Percentiles rank a stretch among this genome's conserved stretches.
Conservation (phyloP, 2,888 invertebrate species). For the Malthinus seriepunctatus region DNA sequence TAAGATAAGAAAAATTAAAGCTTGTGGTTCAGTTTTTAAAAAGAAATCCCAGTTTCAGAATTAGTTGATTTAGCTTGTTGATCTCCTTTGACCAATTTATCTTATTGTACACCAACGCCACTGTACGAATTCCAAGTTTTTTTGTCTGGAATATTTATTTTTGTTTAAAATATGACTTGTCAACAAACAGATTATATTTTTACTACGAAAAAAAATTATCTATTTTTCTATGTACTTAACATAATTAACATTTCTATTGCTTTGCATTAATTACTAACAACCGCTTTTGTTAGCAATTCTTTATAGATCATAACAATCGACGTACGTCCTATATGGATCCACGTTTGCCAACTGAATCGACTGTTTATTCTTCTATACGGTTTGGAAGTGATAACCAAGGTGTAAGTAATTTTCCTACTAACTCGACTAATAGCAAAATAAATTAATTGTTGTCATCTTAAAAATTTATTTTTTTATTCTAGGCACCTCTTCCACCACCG, state of each 20-base stretch:
- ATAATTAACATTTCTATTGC: neutral
- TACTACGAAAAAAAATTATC: no score
- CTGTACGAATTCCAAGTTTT: no score
- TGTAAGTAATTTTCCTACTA: constrained; percentile 30
- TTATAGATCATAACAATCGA: constrained; percentile 93
- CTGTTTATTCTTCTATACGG: constrained; percentile 35
- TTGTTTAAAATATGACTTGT: no score
- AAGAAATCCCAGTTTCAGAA: no score
- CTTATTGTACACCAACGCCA: no score
- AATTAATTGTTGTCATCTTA: neutral
- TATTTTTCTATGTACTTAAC: neutral
- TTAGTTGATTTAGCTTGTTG: no score
- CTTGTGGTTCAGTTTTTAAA: no score
- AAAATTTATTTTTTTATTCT: constrained; percentile 35
- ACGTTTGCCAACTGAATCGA: constrained; percentile 84
- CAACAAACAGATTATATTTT: no score
- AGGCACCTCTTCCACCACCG: constrained; percentile 77
- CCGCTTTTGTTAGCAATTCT: constrained; percentile 69
- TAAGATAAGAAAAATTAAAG: no score
- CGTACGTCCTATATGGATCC: constrained; percentile 98
- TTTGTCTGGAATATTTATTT: no score
- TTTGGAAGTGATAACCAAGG: constrained; percentile 37
- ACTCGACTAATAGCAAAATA: neutral
- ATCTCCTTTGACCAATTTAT: no score
- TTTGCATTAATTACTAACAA: constrained; percentile 35